These are phyloP conservation scores for Ceyx margarethae DNA, from an alignment of 2,113 vertebrate species.

Conservation along the genomic window DNA sequence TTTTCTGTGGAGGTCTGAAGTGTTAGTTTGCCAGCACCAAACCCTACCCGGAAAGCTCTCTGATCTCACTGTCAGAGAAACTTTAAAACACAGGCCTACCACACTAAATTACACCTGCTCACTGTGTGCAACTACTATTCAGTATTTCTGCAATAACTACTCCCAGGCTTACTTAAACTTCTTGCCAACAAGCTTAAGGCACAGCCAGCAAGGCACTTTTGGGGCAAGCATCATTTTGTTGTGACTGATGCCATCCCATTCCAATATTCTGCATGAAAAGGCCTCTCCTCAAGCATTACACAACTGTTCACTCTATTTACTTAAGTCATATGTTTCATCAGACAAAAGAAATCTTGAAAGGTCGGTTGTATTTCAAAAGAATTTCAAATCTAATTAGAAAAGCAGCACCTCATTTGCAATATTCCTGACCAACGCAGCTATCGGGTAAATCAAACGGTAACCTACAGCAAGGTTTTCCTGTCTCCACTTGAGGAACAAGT, in stretches of 20 bases:
- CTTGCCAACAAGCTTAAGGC: background rate
- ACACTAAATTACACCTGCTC: slow-evolving; percentile 23
- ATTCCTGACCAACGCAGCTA: accelerated
- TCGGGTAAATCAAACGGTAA: background rate
- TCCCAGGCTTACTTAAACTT: background rate
- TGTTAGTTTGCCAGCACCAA: background rate
- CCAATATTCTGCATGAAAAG: background rate
- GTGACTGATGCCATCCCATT: background rate
- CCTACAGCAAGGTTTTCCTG: background rate
- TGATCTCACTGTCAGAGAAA: background rate
- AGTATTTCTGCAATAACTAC: background rate
- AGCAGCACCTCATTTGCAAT: background rate
- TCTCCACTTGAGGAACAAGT: background rate
- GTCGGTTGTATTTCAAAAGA: background rate
- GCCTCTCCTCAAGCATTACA: background rate
- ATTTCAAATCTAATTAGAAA: background rate
- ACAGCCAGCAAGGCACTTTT: background rate
- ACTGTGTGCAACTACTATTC: background rate
- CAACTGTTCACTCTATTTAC: background rate
- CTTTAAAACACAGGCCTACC: background rate
- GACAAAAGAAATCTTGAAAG: background rate
- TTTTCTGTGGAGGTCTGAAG: background rate
- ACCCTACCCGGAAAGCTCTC: background rate
- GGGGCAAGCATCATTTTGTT: background rate
- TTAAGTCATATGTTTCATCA: background rate